Base-by-base conservation (phyloP, 2,888 invertebrate genomes). In the Hyles lineata region DNA sequence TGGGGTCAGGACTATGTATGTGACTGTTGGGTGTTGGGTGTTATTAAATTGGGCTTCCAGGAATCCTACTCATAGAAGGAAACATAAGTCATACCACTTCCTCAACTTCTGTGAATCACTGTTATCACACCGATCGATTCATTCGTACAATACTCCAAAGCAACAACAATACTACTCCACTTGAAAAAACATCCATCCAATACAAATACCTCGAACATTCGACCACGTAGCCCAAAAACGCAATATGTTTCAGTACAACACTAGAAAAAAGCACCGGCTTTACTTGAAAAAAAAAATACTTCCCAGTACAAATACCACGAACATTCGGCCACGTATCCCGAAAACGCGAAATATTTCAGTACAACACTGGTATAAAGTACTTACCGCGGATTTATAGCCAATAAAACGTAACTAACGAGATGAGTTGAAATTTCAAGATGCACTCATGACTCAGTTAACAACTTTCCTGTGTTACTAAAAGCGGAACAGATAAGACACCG, bases 361-460 rank as follows among this genome's bases (percentile, higher is more conserved):
- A 63, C 63, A 63, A 21, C 63, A 21, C 63, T 63, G 43, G 11
- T 21, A 63, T 21, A 63, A 62, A 43, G 63, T 63, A 43, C 43
- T 63, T 63, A 63, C 63, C 43, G 63, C 15, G 43, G 63, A 63
- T 63, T 63, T 63, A 63, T 63, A 21, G 63, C 32, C 35, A 43
- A 63, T 63, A 63, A 63, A 63, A 63, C 21, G 35, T 21, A 43
- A 63, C 63, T 63, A 63, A 43, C 43, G 63, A 63, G 63, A 63
- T 63, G 63, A 63, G 19, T 32, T 35, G 63, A 63, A 63, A 63
- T 55, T 55, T 55, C 35, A 21, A 35, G 63, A 63, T 63, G 63
- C 63, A 43, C 43, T 43, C 63, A 43, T 63, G 63, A 63, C 43
- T 63, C 63, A 63, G 43, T 43, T 63, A 63, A 35, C 9, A 15